A percentile compares a stretch with the other conserved stretches of the same genome.
Evolutionary conservation across 2,113 vertebrate species (phyloP).

Genomic region (Hemibagrus wyckioides): DNA sequence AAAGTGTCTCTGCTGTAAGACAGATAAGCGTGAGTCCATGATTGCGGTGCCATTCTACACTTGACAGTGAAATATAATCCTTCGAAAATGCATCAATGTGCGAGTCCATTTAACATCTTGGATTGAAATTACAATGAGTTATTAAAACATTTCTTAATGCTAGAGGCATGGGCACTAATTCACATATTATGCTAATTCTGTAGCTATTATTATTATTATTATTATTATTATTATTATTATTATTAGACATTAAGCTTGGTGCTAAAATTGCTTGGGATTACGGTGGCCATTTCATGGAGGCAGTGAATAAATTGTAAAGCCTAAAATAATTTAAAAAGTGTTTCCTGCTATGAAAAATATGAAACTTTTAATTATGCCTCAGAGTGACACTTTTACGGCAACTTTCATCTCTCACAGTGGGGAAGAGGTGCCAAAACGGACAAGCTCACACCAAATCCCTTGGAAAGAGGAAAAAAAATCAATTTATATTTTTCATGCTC

Average conservation of each 20-base stretch:
- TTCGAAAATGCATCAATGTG: not conserved
- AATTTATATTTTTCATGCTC: constrained; percentile 26
- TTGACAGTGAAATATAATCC: not conserved
- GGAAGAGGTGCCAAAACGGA: constrained; percentile 2
- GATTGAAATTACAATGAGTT: not conserved
- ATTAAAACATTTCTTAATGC: too few relatives aligned
- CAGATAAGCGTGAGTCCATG: not conserved
- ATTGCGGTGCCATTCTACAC: not conserved
- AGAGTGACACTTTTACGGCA: not conserved
- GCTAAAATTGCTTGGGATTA: too few relatives aligned
- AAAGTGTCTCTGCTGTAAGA: not conserved
- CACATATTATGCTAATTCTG: too few relatives aligned
- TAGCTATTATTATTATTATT: too few relatives aligned
- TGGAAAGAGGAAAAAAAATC: constrained; percentile 5
- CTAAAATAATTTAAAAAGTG: not conserved
- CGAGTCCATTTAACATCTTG: not conserved
- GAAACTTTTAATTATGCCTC: not conserved
- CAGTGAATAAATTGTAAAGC: not conserved
- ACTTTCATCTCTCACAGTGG: constrained; percentile 18
- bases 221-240: too few relatives aligned
- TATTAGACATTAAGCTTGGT: too few relatives aligned
- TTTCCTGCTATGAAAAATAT: not conserved
- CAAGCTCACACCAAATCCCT: constrained; percentile 4
- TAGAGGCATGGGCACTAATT: too few relatives aligned
- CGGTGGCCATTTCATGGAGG: too few relatives aligned